These are phyloP conservation scores for Anticlea derivata DNA, from an alignment of 2,888 invertebrate species.

Conservation along the genomic window DNA sequence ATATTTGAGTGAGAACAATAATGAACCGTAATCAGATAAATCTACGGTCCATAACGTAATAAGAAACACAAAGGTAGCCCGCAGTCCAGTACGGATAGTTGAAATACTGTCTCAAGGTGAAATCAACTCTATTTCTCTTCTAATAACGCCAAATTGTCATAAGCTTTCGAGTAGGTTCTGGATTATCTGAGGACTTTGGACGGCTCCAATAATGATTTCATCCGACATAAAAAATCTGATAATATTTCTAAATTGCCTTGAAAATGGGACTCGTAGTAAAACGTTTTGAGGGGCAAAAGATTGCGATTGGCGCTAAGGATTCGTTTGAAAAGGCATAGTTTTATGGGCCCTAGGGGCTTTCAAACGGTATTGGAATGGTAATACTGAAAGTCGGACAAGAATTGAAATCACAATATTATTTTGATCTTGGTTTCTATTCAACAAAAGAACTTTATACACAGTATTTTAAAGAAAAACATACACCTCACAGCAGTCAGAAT, in stretches of 20 bases:
- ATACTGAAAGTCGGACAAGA: constrained; percentile 15
- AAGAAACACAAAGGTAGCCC: constrained; percentile 8
- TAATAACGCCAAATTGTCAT: constrained; percentile 7
- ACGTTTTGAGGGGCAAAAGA: constrained; percentile 23
- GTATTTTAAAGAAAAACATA: no score
- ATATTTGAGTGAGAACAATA: constrained; percentile 16
- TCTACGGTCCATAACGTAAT: constrained; percentile 11
- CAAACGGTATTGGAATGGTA: constrained; percentile 26
- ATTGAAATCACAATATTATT: constrained; percentile 21
- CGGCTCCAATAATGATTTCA: constrained; percentile 26
- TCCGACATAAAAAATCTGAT: constrained; percentile 26
- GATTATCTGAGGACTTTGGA: constrained; percentile 21
- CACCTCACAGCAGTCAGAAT: no score
- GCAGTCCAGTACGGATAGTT: neutral
- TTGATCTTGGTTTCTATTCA: neutral
- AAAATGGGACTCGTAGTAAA: constrained; percentile 27
- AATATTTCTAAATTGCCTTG: constrained; percentile 28
- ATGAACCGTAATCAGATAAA: constrained; percentile 7
- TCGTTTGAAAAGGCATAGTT: constrained; percentile 29
- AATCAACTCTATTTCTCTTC: constrained; percentile 6
- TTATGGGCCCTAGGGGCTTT: constrained; percentile 24
- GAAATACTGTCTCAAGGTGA: constrained; percentile 1
- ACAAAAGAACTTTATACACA: no score
- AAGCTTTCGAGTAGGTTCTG: constrained; percentile 3
- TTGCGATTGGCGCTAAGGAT: constrained; percentile 26